A percentile compares a stretch with the other conserved stretches of the same genome.
Conservation (phyloP, 2,797 vertebrate genomes). For the Meda fulgida region DNA sequence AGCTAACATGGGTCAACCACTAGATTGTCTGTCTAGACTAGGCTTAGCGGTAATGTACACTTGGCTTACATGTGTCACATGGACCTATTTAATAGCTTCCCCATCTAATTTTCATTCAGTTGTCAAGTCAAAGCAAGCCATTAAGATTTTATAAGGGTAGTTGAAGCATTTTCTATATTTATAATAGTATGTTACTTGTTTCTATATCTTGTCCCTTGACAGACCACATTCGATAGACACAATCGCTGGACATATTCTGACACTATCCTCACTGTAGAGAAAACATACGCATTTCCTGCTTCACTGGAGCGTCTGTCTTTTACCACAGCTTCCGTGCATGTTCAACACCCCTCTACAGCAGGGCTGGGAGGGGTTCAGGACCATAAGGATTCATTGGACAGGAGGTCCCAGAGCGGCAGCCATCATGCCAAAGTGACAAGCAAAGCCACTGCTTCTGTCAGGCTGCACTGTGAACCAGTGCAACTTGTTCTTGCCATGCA, state of each 20-base stretch:
- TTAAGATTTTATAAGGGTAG: not conserved
- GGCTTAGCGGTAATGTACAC: slow-evolving; percentile 14
- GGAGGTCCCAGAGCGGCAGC: slow-evolving; percentile 49
- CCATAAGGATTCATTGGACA: slow-evolving; percentile 43
- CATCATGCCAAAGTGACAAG: slow-evolving; percentile 54
- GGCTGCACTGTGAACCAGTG: slow-evolving; percentile 40
- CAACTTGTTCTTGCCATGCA: slow-evolving; percentile 46
- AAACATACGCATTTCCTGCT: slow-evolving; percentile 30
- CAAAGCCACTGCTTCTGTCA: slow-evolving; percentile 53
- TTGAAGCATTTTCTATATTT: slow-evolving; percentile 13
- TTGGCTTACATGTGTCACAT: not conserved
- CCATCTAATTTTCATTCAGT: slow-evolving; percentile 6
- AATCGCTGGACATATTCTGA: slow-evolving; percentile 20
- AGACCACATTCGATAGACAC: not conserved
- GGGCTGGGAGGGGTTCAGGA: slow-evolving; percentile 37
- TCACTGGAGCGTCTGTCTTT: slow-evolving; percentile 41
- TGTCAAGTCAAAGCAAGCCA: slow-evolving; percentile 2
- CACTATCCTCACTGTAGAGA: slow-evolving; percentile 11
- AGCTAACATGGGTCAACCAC: slow-evolving; percentile 18
- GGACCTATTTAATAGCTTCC: slow-evolving; percentile 24
- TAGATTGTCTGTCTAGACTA: slow-evolving; percentile 45
- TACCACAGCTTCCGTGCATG: slow-evolving; percentile 40
- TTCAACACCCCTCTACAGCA: slow-evolving; percentile 43
- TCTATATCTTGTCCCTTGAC: not conserved
- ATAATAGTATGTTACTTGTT: not conserved